Conservation (phyloP, 2,888 invertebrate species). For the Hylaea fasciaria region DNA sequence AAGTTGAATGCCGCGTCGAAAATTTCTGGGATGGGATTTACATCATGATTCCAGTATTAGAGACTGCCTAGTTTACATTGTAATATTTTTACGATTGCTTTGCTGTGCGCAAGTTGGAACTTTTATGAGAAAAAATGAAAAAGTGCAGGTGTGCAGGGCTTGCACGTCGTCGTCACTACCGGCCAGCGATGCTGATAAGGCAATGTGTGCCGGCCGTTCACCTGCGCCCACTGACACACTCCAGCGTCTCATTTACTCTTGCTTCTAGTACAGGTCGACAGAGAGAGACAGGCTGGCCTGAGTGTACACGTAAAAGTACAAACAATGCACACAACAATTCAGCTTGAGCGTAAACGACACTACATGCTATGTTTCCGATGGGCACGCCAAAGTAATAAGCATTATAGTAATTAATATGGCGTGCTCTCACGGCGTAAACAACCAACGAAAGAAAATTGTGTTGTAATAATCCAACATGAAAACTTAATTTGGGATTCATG, state of each 20-base stretch:
- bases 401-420: constrained; percentile 61
- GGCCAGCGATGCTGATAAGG: constrained; percentile 74
- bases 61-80: not conserved
- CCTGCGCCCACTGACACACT: constrained; percentile 79
- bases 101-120: not conserved
- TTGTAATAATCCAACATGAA: constrained; percentile 2
- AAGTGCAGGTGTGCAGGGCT: constrained; percentile 67
- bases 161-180: constrained; percentile 66
- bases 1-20: constrained; percentile 6
- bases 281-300: constrained; percentile 46
- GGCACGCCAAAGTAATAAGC: constrained; percentile 64
- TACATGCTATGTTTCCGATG: constrained; percentile 66
- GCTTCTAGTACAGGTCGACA: constrained; percentile 38
- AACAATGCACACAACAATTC: constrained; percentile 60
- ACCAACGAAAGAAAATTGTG: constrained; percentile 21
- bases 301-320: constrained; percentile 50
- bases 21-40: constrained; percentile 3
- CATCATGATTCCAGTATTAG: not conserved
- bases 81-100: not conserved
- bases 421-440: constrained; percentile 48
- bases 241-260: constrained; percentile 61
- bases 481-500: not conserved
- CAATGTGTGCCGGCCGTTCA: constrained; percentile 82
- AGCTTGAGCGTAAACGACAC: constrained; percentile 54
- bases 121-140: constrained; percentile 36